Evolutionary conservation across 2,888 invertebrate genomes (phyloP).

Genomic region (Allacma fusca): DNA sequence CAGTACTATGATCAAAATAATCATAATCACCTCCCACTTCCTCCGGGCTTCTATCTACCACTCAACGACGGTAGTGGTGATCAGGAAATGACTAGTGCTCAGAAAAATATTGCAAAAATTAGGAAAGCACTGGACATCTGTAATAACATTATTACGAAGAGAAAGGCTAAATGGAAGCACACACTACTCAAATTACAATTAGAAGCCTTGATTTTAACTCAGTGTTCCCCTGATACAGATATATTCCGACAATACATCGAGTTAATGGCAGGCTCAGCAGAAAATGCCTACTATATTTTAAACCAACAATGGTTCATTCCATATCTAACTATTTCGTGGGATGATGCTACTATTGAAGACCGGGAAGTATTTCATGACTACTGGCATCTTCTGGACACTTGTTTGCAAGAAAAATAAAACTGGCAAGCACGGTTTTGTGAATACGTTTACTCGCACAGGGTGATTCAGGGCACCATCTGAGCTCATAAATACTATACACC

Average conservation of each 20-base stretch:
- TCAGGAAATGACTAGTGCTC: neutral
- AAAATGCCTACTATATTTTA: slow-evolving; percentile 24
- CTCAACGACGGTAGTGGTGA: neutral
- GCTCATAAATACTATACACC: no score
- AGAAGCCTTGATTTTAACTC: slow-evolving; percentile 14
- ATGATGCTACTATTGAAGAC: neutral
- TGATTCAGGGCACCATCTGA: no score
- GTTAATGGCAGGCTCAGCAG: slow-evolving; percentile 27
- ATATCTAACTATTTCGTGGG: slow-evolving; percentile 17
- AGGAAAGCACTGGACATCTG: neutral
- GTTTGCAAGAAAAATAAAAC: neutral
- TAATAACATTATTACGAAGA: neutral
- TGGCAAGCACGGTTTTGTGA: neutral
- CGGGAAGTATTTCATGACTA: neutral
- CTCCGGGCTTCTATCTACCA: neutral
- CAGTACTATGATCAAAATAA: slow-evolving; percentile 16
- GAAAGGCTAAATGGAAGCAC: slow-evolving; percentile 21
- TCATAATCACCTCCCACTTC: slow-evolving; percentile 4
- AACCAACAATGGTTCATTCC: slow-evolving; percentile 34
- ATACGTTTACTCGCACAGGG: no score
- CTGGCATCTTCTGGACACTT: neutral
- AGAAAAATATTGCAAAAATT: neutral
- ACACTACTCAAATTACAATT: slow-evolving; percentile 24
- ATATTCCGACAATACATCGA: slow-evolving; percentile 21
- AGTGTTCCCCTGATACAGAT: neutral